Conservation (phyloP, 2,113 vertebrate species). For the Hiodon tergisus region DNA sequence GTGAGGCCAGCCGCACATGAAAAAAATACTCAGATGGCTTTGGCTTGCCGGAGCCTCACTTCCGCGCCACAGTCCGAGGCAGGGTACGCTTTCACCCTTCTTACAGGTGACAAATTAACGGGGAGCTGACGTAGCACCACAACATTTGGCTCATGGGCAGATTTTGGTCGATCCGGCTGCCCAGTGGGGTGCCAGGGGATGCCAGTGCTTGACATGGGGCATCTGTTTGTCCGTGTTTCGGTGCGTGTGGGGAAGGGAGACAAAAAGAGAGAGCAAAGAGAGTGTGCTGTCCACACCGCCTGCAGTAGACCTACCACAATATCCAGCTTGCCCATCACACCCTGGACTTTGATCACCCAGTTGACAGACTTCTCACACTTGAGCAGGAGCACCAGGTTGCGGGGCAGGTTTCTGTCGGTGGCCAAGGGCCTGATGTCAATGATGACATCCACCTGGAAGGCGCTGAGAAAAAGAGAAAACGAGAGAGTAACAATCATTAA, state of each 20-base stretch:
- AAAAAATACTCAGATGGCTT: slow-evolving; percentile 21
- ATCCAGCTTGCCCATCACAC: slow-evolving; percentile 73
- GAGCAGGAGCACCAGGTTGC: slow-evolving; percentile 77
- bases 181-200: not conserved
- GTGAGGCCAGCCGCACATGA: slow-evolving; percentile 23
- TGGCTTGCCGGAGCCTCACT: not conserved
- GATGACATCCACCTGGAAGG: slow-evolving; percentile 93
- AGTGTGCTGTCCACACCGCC: not conserved
- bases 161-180: not conserved
- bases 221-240: no score
- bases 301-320: slow-evolving; percentile 72
- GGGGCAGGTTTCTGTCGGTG: slow-evolving; percentile 62
- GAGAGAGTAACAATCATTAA: slow-evolving; percentile 28
- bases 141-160: not conserved
- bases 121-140: not conserved
- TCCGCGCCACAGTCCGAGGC: not conserved
- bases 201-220: not conserved
- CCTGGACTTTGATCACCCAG: slow-evolving; percentile 86
- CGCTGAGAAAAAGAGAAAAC: slow-evolving; percentile 55
- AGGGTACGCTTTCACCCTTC: not conserved
- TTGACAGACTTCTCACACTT: slow-evolving; percentile 88
- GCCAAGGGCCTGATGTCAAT: slow-evolving; percentile 81
- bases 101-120: slow-evolving; percentile 4
- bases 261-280: not conserved
- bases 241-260: not conserved